Base-by-base conservation (phyloP, 2,797 vertebrate genomes). In the Danio jaintianensis region DNA sequence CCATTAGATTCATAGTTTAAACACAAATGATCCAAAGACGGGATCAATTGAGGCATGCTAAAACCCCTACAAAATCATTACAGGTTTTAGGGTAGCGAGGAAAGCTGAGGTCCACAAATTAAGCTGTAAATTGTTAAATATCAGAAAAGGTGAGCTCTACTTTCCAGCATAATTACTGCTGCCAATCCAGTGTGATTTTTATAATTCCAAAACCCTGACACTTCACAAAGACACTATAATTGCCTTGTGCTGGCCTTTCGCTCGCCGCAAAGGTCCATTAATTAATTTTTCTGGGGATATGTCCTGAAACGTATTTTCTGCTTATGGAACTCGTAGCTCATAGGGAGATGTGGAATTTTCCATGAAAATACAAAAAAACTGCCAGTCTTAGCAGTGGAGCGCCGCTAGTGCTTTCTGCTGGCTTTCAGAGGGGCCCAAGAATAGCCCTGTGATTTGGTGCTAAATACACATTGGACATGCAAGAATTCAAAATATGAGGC, bases 271-370 rank as follows among this genome's bases (percentile, higher is more conserved):
- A 90, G 91, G 88, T 91, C 91, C 87, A 92, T 92, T 93, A 90
- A 93, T 93, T 92, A 92, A 93, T 92, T 92, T 92, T 83, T 93
- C 88, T 67, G 13, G 64, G 86, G 90, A 90, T 91, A 87, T 86
- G 85, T 87, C 84, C 87, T 83, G 87, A 92, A 91, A 92, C 87
- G 83, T 85, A 89, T 90, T 85, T 29, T 84, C 67, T 85, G 85
- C 88, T 74, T 85, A 83, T 77, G 83, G 90, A 91, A 86, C 84
- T 82, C 74, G 1, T 29, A 87, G 82, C 91, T 96, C 81, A 43
- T 92, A 89, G 85, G 87, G 91, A 91, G 92, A 93, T 95, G 95
- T 94, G 95, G 93, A 96, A 97, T 98, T 96, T 96, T 95, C 94
- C 95, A 96, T 87, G 95, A 95, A 97, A 96, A 95, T 93, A 94